Base-by-base conservation (phyloP, 92 coral and sea anemone species). In the Heliopora coerulea region DNA sequence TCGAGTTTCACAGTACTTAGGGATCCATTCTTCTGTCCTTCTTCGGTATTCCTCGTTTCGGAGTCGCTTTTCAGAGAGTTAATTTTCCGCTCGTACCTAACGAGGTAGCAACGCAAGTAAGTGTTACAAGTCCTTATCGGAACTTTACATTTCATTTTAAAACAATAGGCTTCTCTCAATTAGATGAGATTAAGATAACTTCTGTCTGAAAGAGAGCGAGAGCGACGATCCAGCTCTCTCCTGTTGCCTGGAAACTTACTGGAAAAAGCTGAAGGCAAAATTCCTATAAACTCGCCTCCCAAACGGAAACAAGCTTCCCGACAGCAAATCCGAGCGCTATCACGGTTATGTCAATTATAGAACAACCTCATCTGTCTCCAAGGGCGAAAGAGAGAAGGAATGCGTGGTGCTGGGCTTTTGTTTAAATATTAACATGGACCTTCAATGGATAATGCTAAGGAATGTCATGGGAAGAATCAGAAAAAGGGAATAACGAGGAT, bases 31-130 rank as follows among this genome's bases (percentile, higher is more conserved):
- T 67, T 24, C 15, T 37, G 25, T 26, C 28, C 50, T 8, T 63
- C 70, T n/a, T 27, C 59, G 21, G 59, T 11, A 0, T n/a, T 29
- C 19, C 25, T 44, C 40, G 39, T 23, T 17, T 67, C 58, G 74
- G 44, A 67, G 2, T 67, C 74, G 30, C 33, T 44, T 27, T 67
- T 44, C 39, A 67, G n/a, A 14, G 40, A 8, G 15, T 67, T 56
- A 13, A 67, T 67, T 27, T 35, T 67, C 31, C 74, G 74, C 48
- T 67, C 74, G 74, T 67, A 44, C 19, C 74, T 67, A 67, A 24
- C 49, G 18, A 17, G 33, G 27, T 3, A 67, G 4, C 26, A 30
- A 67, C 0, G 23, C 31, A n/a, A 23, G 20, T 18, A 33, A 26
- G 32, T 25, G 8, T 33, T 14, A 30, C 39, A 39, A 48, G 19